Base-by-base conservation (phyloP, 2,113 vertebrate genomes). In the Lathamus discolor region DNA sequence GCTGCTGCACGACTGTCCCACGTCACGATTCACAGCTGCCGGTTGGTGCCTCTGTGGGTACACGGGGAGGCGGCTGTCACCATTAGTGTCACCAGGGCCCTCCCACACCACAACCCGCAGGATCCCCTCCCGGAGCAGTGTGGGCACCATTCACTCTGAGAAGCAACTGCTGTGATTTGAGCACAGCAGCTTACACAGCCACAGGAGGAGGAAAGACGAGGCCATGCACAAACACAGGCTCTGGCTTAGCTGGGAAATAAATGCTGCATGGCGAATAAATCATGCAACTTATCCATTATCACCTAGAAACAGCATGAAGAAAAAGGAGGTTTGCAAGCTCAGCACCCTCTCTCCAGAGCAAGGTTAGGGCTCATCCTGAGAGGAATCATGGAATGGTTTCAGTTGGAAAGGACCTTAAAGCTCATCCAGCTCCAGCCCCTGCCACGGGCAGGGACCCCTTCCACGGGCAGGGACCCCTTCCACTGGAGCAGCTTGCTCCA, bases 171-270 rank as follows among this genome's bases (percentile, higher is more conserved):
- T 62, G 80, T 0, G 0, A 61, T 59, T 67, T 82, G 41, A 64
- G 51, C 75, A 33, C 8, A 9, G 27, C 1, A 1, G 18, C 31
- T 83, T 8, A 4, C 12, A 29, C 13, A 63, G 70, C 20, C 44
- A 13, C 8, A 4, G 48, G 28, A 33, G 43, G 54, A 54, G 46
- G 43, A 46, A 77, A 51, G 12, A 20, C 0, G 0, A 33, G 17
- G 39, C 4, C 6, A 1, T 37, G 20, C 49, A 37, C 39, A 69
- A 66, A 75, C 37, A 1, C 80, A 66, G 12, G 11, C 31, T 31
- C 33, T 41, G 39, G 19, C 54, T 74, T 25, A 57, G 61, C 17
- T 15, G 20, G 78, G 37, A 75, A 57, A 29, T 11, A 25, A 64
- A 22, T 17, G 29, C 12, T 68, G 46, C 62, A 59, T 20, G 33